Evolutionary conservation across 2,113 vertebrate genomes (phyloP).

Genomic region (Heptranchias perlo): DNA sequence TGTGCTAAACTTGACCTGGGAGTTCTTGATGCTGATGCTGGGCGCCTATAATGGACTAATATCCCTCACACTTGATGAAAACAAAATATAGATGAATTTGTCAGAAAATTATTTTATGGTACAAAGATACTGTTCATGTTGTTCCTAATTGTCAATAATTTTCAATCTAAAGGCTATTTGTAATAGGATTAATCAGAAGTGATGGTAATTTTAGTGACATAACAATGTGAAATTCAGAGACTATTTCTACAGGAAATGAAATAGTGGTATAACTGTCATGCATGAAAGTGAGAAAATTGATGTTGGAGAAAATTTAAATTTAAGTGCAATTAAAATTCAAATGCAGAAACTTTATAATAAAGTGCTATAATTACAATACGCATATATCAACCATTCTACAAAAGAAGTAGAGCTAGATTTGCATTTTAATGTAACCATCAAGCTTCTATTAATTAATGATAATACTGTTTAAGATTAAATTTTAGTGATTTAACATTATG

Average conservation of each 20-base stretch:
- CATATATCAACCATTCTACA: neutral
- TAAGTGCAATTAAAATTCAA: constrained; percentile 3
- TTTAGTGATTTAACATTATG: neutral
- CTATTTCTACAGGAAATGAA: neutral
- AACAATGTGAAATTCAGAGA: neutral
- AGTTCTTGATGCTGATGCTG: neutral
- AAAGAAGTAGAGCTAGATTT: neutral
- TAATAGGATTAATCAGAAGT: neutral
- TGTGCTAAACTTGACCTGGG: neutral
- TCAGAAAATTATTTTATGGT: neutral
- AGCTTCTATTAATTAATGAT: constrained; percentile 24
- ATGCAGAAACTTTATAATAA: neutral
- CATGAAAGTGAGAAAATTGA: constrained; percentile 13
- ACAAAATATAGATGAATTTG: neutral
- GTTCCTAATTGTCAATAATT: neutral
- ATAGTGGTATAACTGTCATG: neutral
- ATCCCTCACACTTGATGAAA: neutral
- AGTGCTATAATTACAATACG: neutral
- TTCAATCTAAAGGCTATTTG: neutral
- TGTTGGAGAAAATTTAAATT: neutral
- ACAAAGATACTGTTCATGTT: neutral
- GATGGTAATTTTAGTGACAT: neutral
- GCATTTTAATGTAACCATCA: neutral
- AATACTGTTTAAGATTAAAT: neutral
- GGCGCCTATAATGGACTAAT: neutral